Conservation (phyloP, 1,140 invertebrate genomes). For the Archegozetes longisetosus region DNA sequence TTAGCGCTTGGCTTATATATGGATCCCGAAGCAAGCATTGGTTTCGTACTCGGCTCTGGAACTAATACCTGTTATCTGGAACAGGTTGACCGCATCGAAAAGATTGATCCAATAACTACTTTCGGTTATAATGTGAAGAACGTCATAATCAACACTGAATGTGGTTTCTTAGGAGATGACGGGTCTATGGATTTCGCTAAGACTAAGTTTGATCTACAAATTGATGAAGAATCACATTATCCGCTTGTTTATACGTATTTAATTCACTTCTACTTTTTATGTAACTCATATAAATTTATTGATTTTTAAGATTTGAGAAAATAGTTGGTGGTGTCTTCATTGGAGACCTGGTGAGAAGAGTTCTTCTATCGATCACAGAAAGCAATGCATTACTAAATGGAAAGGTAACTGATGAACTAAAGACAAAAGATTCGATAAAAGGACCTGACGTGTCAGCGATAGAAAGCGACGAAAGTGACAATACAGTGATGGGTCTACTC, state of each 20-base stretch:
- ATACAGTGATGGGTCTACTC: background rate
- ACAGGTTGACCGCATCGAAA: conserved; percentile 41
- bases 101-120: conserved; percentile 37
- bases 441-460: conserved; percentile 33
- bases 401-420: conserved; percentile 28
- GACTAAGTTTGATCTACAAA: conserved; percentile 46
- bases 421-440: conserved; percentile 37
- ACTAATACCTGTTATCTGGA: conserved; percentile 65
- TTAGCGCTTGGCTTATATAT: conserved; percentile 39
- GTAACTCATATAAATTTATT: background rate
- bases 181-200: conserved; percentile 54
- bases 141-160: conserved; percentile 63
- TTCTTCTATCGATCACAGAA: conserved; percentile 37
- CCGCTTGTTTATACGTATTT: conserved; percentile 22
- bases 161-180: conserved; percentile 68
- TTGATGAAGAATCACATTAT: conserved; percentile 36
- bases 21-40: conserved; percentile 37
- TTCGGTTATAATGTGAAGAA: conserved; percentile 24
- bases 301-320: conserved; percentile 42
- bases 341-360: conserved; percentile 49
- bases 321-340: conserved; percentile 82
- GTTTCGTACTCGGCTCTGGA: conserved; percentile 48
- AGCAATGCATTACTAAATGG: conserved; percentile 39
- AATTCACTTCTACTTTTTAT: background rate
- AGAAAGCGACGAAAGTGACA: background rate